Evolutionary conservation across 23 tunicate genomes (phyloP).

Genomic region (Trididemnum miniatum): DNA sequence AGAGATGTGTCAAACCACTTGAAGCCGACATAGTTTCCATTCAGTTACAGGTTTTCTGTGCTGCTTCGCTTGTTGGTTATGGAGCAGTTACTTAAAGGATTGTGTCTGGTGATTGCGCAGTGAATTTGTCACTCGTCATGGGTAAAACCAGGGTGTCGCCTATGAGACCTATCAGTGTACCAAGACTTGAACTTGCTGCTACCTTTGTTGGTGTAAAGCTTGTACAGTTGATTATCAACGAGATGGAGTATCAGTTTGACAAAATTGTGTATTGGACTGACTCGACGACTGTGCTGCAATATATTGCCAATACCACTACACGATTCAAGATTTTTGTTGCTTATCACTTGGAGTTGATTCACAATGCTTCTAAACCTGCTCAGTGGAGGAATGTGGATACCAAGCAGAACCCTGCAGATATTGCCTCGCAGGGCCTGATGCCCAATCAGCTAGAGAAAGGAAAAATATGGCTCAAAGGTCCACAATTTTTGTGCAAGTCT

Average conservation of each 20-base stretch:
- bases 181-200: constrained; percentile 39
- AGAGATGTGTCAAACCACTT: constrained; percentile 20
- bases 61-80: constrained; percentile 30
- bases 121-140: constrained; percentile 22
- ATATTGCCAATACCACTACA: constrained; percentile 7
- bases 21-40: neutral
- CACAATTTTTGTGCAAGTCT: neutral
- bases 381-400: constrained; percentile 37
- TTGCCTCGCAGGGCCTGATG: constrained; percentile 43
- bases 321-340: constrained; percentile 41
- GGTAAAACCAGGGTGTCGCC: constrained; percentile 46
- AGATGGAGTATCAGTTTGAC: constrained; percentile 8
- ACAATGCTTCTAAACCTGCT: neutral
- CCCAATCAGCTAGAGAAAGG: neutral
- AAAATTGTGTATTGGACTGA: constrained; percentile 38
- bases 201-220: constrained; percentile 13
- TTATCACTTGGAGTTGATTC: constrained; percentile 17
- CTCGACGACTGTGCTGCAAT: constrained; percentile 34
- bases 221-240: neutral
- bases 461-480: constrained; percentile 42
- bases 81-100: constrained; percentile 38
- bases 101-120: neutral
- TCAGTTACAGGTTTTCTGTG: constrained; percentile 38
- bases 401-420: constrained; percentile 32
- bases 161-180: constrained; percentile 28